Evolutionary conservation across 2,113 vertebrate genomes (phyloP).

Genomic region (Rhinichthys klamathensis): DNA sequence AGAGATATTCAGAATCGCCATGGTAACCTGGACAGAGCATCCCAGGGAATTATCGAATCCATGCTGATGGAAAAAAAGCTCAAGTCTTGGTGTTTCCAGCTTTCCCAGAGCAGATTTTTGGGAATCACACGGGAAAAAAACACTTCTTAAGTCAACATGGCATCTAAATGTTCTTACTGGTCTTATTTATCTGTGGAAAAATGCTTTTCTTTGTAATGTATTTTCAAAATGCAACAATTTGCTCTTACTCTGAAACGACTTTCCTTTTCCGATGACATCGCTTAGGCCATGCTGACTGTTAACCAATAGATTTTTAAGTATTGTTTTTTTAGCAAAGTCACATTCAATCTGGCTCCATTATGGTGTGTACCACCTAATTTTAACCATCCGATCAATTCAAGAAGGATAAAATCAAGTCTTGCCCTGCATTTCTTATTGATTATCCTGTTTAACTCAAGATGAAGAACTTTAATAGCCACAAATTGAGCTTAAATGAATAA

Average conservation of each 20-base stretch:
- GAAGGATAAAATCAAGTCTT: background rate
- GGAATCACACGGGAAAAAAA: background rate
- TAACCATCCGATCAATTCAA: background rate
- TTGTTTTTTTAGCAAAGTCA: background rate
- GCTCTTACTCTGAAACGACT: background rate
- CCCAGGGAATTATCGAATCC: constrained; percentile 13
- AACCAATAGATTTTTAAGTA: background rate
- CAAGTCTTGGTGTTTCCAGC: background rate
- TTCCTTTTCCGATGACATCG: background rate
- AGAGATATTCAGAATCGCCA: constrained; percentile 9
- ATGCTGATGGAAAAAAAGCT: background rate
- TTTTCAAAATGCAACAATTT: background rate
- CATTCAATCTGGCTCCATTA: background rate
- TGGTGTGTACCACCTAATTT: background rate
- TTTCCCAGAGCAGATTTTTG: background rate
- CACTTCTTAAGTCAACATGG: background rate
- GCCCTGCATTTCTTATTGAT: background rate
- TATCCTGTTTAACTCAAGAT: background rate
- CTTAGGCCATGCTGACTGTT: background rate
- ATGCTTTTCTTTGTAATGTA: background rate
- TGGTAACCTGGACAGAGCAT: constrained; percentile 26
- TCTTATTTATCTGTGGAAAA: background rate
- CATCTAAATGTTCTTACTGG: background rate
- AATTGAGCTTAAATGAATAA: background rate
- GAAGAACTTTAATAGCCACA: background rate